phyloP scores from a whole-genome alignment of 2,113 vertebrate genomes.

The Macrotus californicus region DNA sequence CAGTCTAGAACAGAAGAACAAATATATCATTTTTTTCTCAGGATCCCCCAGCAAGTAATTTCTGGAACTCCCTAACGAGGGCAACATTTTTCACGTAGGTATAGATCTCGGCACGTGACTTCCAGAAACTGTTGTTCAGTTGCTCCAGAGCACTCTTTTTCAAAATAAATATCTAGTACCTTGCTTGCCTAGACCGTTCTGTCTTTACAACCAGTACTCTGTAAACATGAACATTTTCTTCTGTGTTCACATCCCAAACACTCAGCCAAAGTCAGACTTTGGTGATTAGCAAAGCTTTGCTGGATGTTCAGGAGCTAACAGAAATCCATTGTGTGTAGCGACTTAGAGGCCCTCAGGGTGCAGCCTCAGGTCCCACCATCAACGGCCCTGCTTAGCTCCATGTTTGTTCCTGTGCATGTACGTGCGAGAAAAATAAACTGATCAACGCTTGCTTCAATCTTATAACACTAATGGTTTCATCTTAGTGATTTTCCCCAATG shows the following conservation, averaged over 20 bases:
- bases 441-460: not conserved
- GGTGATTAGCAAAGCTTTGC: not conserved
- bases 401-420: rapidly evolving
- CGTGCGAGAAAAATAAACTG: not conserved
- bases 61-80: not conserved
- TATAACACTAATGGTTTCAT: not conserved
- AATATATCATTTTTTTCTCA: not conserved
- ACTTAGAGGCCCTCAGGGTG: too few species aligned
- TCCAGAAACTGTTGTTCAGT: not conserved
- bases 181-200: not conserved
- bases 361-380: not conserved
- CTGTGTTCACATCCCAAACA: not conserved
- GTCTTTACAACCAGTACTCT: not conserved
- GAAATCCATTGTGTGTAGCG: not conserved
- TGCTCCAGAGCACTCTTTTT: not conserved
- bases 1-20: not conserved
- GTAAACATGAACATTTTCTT: not conserved
- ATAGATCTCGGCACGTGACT: rapidly evolving
- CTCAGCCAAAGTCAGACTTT: not conserved
- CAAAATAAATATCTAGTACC: not conserved
- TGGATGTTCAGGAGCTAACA: not conserved
- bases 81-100: rapidly evolving
- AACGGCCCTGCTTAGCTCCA: too few species aligned
- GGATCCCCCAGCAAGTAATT: not conserved
- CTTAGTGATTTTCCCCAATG: not conserved